Conservation (phyloP, 2,797 vertebrate species). For the Neoniphon sammara region DNA sequence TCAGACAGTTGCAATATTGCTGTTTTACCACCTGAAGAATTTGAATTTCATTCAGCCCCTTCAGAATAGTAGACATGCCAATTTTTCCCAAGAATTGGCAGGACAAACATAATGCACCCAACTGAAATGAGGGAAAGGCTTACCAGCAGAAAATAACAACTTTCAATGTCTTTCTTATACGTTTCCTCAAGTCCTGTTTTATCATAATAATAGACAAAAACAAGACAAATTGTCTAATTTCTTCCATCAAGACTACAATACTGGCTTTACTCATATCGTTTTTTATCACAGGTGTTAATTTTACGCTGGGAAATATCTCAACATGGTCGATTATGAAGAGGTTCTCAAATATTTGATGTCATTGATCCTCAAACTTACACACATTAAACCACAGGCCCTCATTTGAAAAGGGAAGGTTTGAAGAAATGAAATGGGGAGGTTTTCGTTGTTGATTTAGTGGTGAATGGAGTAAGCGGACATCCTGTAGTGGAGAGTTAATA, state of each 20-base stretch:
- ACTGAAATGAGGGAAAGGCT: constrained; percentile 75
- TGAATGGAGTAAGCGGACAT: constrained; percentile 8
- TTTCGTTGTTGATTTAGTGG: neutral
- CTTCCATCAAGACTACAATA: constrained; percentile 56
- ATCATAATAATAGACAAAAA: constrained; percentile 67
- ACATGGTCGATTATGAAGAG: constrained; percentile 59
- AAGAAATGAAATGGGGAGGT: no score
- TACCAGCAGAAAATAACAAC: constrained; percentile 70
- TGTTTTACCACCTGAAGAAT: constrained; percentile 83
- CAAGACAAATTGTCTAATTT: constrained; percentile 68
- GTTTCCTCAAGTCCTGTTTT: constrained; percentile 67
- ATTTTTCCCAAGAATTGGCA: constrained; percentile 76
- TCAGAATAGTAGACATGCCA: constrained; percentile 77
- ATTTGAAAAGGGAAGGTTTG: constrained; percentile 51
- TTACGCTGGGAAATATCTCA: constrained; percentile 77
- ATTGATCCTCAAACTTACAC: constrained; percentile 46
- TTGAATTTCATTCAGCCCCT: constrained; percentile 80
- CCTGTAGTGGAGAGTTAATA: neutral
- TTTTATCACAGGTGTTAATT: constrained; percentile 72
- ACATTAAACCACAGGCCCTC: constrained; percentile 38
- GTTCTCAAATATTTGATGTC: constrained; percentile 54
- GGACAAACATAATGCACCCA: constrained; percentile 74
- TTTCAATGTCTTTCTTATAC: constrained; percentile 51
- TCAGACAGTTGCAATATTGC: constrained; percentile 84
- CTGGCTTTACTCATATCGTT: constrained; percentile 38